Conservation (phyloP, 2,797 vertebrate genomes). For the Psittacula derbiana region DNA sequence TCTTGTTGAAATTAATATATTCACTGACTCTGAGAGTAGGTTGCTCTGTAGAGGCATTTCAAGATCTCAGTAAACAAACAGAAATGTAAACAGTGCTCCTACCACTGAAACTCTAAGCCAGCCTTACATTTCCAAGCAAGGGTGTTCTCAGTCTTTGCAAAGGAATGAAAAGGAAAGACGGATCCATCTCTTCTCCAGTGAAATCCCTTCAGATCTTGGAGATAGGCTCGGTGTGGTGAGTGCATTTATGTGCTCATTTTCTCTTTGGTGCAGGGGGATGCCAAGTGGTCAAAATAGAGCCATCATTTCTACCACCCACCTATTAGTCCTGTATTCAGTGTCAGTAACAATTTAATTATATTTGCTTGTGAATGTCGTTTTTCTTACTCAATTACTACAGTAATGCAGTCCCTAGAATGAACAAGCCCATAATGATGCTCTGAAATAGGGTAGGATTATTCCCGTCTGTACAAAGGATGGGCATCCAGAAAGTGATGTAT, state of each 20-base stretch:
- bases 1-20: slow-evolving; percentile 19
- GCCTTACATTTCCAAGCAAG: background rate
- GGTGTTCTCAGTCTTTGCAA: background rate
- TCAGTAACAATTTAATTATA: background rate
- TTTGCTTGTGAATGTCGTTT: background rate
- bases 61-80: slow-evolving; percentile 16
- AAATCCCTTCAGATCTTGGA: background rate
- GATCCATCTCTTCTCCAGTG: background rate
- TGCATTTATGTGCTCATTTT: background rate
- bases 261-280: background rate
- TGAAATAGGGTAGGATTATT: background rate
- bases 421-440: background rate
- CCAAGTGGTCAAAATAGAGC: background rate
- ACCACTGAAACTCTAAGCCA: background rate
- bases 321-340: background rate
- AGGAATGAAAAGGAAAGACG: background rate
- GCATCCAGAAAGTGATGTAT: background rate
- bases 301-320: background rate
- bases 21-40: background rate
- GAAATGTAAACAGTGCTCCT: background rate
- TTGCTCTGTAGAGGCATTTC: background rate
- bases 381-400: background rate
- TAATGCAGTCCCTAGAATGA: background rate
- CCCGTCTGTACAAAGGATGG: background rate
- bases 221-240: background rate